Evolutionary conservation across 2,797 vertebrate genomes (phyloP).

Genomic region (Oceanodroma leucorhoa): DNA sequence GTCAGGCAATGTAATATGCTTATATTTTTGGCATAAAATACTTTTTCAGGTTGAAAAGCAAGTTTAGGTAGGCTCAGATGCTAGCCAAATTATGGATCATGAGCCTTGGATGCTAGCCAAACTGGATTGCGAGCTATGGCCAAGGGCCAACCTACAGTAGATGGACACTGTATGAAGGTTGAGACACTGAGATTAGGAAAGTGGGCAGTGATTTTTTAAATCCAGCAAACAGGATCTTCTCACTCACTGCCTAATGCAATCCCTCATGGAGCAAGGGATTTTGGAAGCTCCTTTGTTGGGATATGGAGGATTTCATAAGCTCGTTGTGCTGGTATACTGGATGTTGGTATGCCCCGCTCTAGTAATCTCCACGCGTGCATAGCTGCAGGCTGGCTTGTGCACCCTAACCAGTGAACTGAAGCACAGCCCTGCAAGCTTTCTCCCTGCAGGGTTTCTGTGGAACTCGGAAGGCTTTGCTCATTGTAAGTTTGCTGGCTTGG

Average conservation of each 20-base stretch:
- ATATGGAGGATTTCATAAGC: background rate
- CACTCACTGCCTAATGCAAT: background rate
- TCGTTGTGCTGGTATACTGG: background rate
- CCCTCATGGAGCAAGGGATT: background rate
- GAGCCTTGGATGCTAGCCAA: background rate
- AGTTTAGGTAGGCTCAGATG: background rate
- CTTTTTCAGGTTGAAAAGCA: background rate
- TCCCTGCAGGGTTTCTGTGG: background rate
- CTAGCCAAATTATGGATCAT: background rate
- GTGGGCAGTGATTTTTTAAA: background rate
- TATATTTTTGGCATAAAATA: background rate
- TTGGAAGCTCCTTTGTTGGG: background rate
- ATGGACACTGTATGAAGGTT: background rate
- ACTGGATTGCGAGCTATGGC: background rate
- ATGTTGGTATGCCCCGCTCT: background rate
- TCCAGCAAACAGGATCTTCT: background rate
- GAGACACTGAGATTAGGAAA: background rate
- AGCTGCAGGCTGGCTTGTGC: background rate
- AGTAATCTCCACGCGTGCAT: background rate
- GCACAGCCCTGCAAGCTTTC: background rate
- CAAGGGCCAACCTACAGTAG: background rate
- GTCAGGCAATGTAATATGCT: background rate
- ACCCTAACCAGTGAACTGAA: background rate
- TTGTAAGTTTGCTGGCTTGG: background rate
- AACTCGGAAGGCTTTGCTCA: background rate